Base-by-base conservation (phyloP, 1,140 invertebrate genomes). In the Ceratina australensis region DNA sequence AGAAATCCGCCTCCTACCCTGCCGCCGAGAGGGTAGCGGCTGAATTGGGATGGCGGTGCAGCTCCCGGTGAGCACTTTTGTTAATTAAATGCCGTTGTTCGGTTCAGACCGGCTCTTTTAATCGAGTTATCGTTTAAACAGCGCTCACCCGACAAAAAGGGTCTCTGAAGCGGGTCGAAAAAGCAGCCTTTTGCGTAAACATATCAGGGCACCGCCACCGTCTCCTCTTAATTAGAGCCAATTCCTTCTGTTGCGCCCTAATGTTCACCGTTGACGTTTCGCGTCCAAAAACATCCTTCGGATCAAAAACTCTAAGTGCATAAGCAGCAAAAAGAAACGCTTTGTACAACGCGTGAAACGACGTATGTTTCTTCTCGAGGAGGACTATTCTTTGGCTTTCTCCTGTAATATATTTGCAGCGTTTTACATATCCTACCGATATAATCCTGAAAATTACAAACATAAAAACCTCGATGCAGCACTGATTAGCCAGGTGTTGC, bases 21-120 rank as follows among this genome's bases (percentile, higher is more conserved):
- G 56, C 57, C 47, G 50, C 42, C 28, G 18, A 20, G 33, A 18
- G 65, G 57, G 56, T 67, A 42, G 33, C 33, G 4, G 56, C n/a
- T 28, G 56, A 68, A 67, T 50, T 65, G 60, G 63, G 54, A 28
- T 69, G 69, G 65, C 47, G 83, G 84, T 81, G 87, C 61, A 88
- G 85, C 86, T 88, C 88, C 86, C 87, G 68, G 82, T 79, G 85
- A 90, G 88, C 86, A 90, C 89, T 91, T 90, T 89, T 89, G 89
- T 90, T 91, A 90, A 91, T 90, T 91, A 90, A 90, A 90, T 89
- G 87, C 86, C 89, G 89, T 90, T 90, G 88, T 90, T 90, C 89
- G 87, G 86, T 88, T 89, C 87, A 87, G 83, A 84, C 84, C 68
- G 77, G 82, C 85, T 86, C 88, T 89, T 90, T 91, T 90, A 90